Base-by-base conservation (phyloP, 2,113 vertebrate genomes). In the Mormoops blainvillei region DNA sequence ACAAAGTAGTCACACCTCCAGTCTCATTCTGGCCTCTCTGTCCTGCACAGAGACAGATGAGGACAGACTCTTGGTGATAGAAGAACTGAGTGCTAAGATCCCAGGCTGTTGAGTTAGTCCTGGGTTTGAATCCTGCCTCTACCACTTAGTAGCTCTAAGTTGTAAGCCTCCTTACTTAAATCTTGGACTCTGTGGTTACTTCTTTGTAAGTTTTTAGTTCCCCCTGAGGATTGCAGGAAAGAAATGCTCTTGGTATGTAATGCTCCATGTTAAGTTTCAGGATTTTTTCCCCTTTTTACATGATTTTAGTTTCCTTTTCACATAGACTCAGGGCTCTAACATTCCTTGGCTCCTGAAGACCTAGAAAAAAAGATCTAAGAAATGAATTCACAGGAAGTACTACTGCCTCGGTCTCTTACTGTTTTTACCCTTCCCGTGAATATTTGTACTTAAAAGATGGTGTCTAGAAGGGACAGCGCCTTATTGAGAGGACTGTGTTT, bases 71-170 rank as follows among this genome's bases (percentile, higher is more conserved):
- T 54, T 33, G 14, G 24, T 22, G 48, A 76, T 38, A 22, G 43
- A 74, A 48, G n/a, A 33, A 31, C 20, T 10, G 41, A 73, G 36
- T 7, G 36, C 56, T 90, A n/a, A 56, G 22, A n/a, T 45, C 76
- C 33, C 61, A 54, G 50, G 50, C 63, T 87, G 63, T 14, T 38
- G 18, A 14, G 18, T 19, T 24, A 19, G 50, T 13, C 41, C 67
- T 78, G 77, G n/a, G 54, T 96, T 96, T 86, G 78, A 88, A 82
- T 91, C 48, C 67, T 48, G 12, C 31, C 50, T 95, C 67, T 70
- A n/a, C 11, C 11, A 10, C 16, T 45, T 20, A 33, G 24, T 83
- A 54, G n/a, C 58, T 80, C 0, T 22, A 48, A 70, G 38, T n/a
- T 7, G 3, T 48, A 43, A 82, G n/a, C 7, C 3, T 58, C 36